Evolutionary conservation across 1,140 invertebrate species (phyloP).

Genomic region (Dryas iulia): DNA sequence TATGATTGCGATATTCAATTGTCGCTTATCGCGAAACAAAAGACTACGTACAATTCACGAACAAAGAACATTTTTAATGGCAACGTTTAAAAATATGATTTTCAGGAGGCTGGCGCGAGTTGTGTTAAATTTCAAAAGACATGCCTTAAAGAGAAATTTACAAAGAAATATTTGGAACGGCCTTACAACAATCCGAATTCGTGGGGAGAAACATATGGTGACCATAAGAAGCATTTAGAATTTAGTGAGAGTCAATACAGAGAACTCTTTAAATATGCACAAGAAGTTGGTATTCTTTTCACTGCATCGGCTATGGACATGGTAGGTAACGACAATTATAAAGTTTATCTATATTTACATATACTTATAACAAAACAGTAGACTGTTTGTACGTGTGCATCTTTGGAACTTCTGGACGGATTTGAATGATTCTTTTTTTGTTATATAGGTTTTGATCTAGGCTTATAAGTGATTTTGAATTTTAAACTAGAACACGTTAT

Average conservation of each 20-base stretch:
- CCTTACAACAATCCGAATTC: constrained; percentile 84
- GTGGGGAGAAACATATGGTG: constrained; percentile 89
- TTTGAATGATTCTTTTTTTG: too few relatives aligned
- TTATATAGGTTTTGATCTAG: too few relatives aligned
- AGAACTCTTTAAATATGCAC: constrained; percentile 84
- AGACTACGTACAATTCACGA: background rate
- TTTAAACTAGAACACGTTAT: too few relatives aligned
- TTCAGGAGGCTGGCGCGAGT: constrained; percentile 85
- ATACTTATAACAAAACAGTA: too few relatives aligned
- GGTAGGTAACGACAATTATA: constrained; percentile 51
- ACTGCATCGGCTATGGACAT: constrained; percentile 91
- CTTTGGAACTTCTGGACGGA: too few relatives aligned
- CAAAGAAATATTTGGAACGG: constrained; percentile 81
- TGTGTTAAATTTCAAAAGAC: constrained; percentile 93
- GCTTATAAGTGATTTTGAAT: too few relatives aligned
- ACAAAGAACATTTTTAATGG: background rate
- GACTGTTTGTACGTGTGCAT: too few relatives aligned
- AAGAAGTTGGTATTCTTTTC: constrained; percentile 84
- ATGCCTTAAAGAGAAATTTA: constrained; percentile 86
- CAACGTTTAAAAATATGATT: constrained; percentile 25
- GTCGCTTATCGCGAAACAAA: constrained; percentile 5
- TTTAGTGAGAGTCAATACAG: constrained; percentile 84
- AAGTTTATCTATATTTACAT: too few relatives aligned
- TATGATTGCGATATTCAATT: background rate
- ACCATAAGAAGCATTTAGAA: constrained; percentile 87